These are phyloP conservation scores for Malthinus flaveolus DNA, from an alignment of 2,888 invertebrate species.

Conservation along the genomic window DNA sequence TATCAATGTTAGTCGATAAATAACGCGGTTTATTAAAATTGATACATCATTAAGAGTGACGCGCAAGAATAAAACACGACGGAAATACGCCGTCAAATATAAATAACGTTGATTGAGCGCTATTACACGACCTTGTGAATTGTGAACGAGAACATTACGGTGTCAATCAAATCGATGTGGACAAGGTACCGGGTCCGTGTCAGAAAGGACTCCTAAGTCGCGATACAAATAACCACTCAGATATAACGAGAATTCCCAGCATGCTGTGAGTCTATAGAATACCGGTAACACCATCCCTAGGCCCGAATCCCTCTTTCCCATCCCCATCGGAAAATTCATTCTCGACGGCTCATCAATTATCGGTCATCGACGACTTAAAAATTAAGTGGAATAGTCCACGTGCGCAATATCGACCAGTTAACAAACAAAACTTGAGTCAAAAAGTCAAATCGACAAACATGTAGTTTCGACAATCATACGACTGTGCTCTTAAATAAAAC, in stretches of 20 bases:
- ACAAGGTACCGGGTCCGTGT: conserved; percentile 22
- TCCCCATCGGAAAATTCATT: conserved; percentile 18
- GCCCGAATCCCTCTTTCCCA: conserved; percentile 26
- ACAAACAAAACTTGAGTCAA: neutral
- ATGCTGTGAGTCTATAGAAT: conserved; percentile 26
- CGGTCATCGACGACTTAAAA: conserved; percentile 15
- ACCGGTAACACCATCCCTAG: conserved; percentile 28
- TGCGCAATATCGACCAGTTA: conserved; percentile 37
- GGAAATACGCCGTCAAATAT: conserved; percentile 35
- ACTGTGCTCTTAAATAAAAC: conserved; percentile 12
- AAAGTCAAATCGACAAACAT: no score
- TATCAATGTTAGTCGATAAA: conserved; percentile 2
- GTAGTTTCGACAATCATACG: neutral
- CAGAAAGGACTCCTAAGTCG: conserved; percentile 32
- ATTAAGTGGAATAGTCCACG: conserved; percentile 37
- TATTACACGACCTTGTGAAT: conserved; percentile 41
- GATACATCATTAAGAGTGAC: conserved; percentile 33
- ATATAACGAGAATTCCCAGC: conserved; percentile 27
- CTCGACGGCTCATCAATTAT: conserved; percentile 13
- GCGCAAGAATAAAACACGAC: conserved; percentile 30
- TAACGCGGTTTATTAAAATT: conserved; percentile 24
- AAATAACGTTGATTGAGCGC: conserved; percentile 39
- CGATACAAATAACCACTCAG: conserved; percentile 32
- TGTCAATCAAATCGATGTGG: conserved; percentile 39
- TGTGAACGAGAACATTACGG: conserved; percentile 28